These are phyloP conservation scores for Drosophila planitibia DNA, from an alignment of 2,888 invertebrate species.

Conservation along the genomic window DNA sequence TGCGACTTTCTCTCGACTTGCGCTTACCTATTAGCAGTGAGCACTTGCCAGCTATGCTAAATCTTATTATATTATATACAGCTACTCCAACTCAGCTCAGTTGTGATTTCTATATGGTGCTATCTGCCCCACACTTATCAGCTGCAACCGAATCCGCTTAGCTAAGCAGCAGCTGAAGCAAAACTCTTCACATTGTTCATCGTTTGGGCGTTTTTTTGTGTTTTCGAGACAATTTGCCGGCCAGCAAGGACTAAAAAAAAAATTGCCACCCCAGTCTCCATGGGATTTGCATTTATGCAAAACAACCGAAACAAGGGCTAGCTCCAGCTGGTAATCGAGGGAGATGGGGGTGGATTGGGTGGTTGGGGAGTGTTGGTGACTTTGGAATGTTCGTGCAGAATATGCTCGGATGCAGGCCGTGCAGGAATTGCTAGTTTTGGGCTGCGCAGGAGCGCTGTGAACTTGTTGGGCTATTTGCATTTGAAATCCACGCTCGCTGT, in stretches of 20 bases:
- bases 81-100: background rate
- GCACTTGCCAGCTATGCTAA: too few species aligned
- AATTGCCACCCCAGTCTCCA: slow-evolving; percentile 49
- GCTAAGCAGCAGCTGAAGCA: slow-evolving; percentile 31
- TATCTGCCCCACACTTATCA: slow-evolving; percentile 40
- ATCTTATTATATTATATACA: background rate
- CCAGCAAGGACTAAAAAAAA: slow-evolving; percentile 73
- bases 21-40: background rate
- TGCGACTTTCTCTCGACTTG: too few species aligned
- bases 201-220: background rate
- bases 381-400: slow-evolving; percentile 5
- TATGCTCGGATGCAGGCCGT: slow-evolving; percentile 21
- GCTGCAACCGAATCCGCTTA: slow-evolving; percentile 39
- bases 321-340: background rate
- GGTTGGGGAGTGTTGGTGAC: background rate
- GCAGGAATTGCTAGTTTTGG: slow-evolving; percentile 58
- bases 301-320: slow-evolving; percentile 14
- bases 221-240: slow-evolving; percentile 71
- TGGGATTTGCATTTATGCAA: slow-evolving; percentile 72
- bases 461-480: slow-evolving; percentile 68
- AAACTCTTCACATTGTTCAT: slow-evolving; percentile 26
- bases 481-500: slow-evolving; percentile 61
- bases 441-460: slow-evolving; percentile 22
- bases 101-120: background rate
- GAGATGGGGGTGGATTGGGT: background rate